Base-by-base conservation (phyloP, 1,140 invertebrate genomes). In the Diachasma alloeum region DNA sequence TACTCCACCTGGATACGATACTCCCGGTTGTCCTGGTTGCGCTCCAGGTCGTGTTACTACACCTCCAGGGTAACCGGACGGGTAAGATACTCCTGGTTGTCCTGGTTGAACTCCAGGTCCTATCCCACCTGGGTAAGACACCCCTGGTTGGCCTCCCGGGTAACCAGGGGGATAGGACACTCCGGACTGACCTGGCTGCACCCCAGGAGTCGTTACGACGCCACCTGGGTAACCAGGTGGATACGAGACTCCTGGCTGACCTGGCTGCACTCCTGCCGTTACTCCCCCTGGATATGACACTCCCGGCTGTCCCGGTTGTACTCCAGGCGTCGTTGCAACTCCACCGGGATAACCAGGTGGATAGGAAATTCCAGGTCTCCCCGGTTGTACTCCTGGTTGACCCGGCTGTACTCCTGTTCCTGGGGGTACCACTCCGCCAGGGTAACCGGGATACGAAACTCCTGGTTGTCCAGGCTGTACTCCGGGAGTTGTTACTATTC, bases 241-340 rank as follows among this genome's bases (percentile, higher is more conserved):
- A 31, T 31, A 31, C 2, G 31, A 2, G 31, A 31, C 31, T 31
- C 31, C 31, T 6, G 31, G 31, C 31, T 31, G 31, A 31, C 31
- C 31, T 31, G 31, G 31, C 31, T 31, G 31, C 2, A 31, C 31
- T 31, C 53, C 53, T 19, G 53, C 4, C 17, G 53, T n/a, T n/a
- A 59, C 53, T 10, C 53, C 53, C 1, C 53, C 53, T 3, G 53
- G 19, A 63, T 56, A 39, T 56, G 13, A 19, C 22, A 53, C 70
- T 70, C 59, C 76, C n/a, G 78, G 78, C 76, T 81, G 78, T 75
- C 63, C 66, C 56, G 67, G 46, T 72, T 74, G 72, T 42, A 75
- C 63, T 17, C 78, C 77, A 15, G 13, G 44, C 9, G 44, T 15
- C 10, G 44, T 46, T 2, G 6, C 31, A 31, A 39, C 46, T 22